Evolutionary conservation across 1,140 invertebrate genomes (phyloP).

Genomic region (Drosophila novamexicana): DNA sequence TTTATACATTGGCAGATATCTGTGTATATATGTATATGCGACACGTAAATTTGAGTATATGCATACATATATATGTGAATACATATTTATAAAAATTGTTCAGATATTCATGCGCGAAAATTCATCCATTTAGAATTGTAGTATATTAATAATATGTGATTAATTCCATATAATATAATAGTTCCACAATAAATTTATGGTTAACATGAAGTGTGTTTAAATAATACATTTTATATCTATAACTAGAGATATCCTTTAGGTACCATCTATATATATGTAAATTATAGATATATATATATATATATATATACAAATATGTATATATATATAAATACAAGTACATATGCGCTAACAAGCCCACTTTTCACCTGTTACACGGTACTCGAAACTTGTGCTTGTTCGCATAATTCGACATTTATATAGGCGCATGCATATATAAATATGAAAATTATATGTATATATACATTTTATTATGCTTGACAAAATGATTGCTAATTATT

Average conservation of each 20-base stretch:
- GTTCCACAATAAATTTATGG: too few species aligned
- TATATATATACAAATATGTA: neutral
- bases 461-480: neutral
- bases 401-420: slow-evolving; percentile 4
- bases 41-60: slow-evolving; percentile 15
- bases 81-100: slow-evolving; percentile 37
- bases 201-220: too few species aligned
- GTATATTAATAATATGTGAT: neutral
- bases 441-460: neutral
- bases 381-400: slow-evolving; percentile 2
- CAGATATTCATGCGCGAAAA: slow-evolving; percentile 40
- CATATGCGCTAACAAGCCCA: slow-evolving; percentile 18
- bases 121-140: slow-evolving; percentile 21
- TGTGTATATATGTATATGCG: slow-evolving; percentile 7
- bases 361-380: slow-evolving; percentile 25
- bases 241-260: too few species aligned
- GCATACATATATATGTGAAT: slow-evolving; percentile 13
- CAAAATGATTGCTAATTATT: neutral
- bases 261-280: neutral
- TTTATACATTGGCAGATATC: neutral
- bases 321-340: neutral
- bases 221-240: neutral
- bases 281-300: neutral
- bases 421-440: slow-evolving; percentile 10
- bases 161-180: neutral